Conservation (phyloP, 2,888 invertebrate genomes). For the Cenopis cana region DNA sequence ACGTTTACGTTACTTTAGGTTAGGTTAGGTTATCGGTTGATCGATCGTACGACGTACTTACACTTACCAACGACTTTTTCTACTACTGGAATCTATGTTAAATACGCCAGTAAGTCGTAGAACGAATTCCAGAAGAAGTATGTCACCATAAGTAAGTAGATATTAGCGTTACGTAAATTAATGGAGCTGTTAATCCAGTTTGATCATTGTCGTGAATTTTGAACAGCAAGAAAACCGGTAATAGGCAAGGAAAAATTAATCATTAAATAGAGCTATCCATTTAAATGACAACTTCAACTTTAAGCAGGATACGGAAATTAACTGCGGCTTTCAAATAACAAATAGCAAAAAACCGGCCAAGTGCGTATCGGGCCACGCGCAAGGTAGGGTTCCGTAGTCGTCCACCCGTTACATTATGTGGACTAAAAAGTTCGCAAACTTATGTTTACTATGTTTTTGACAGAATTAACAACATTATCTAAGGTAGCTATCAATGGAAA, state of each 20-base stretch:
- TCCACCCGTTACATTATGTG: too few species aligned
- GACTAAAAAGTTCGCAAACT: too few species aligned
- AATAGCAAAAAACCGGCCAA: too few species aligned
- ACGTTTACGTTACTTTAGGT: too few species aligned
- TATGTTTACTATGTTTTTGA: too few species aligned
- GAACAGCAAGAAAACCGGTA: conserved; percentile 30
- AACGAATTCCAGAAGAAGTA: background rate
- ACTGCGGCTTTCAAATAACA: background rate
- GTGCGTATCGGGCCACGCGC: too few species aligned
- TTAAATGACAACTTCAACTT: conserved; percentile 29
- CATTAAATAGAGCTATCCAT: background rate
- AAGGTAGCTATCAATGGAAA: too few species aligned
- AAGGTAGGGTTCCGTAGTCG: too few species aligned
- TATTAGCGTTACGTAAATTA: conserved; percentile 2
- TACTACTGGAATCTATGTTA: background rate
- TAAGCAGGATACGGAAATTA: background rate
- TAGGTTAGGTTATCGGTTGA: too few species aligned
- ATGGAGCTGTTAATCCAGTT: conserved; percentile 27
- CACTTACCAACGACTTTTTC: background rate
- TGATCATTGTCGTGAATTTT: conserved; percentile 8
- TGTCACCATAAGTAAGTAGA: background rate
- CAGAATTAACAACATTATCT: too few species aligned
- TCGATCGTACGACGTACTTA: too few species aligned
- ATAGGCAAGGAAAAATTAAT: background rate
- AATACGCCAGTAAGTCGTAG: background rate